Evolutionary conservation across 2,888 invertebrate species (phyloP), one percentile per base, ranked within the genome.

Genomic region (Epirrhoe alternata): DNA sequence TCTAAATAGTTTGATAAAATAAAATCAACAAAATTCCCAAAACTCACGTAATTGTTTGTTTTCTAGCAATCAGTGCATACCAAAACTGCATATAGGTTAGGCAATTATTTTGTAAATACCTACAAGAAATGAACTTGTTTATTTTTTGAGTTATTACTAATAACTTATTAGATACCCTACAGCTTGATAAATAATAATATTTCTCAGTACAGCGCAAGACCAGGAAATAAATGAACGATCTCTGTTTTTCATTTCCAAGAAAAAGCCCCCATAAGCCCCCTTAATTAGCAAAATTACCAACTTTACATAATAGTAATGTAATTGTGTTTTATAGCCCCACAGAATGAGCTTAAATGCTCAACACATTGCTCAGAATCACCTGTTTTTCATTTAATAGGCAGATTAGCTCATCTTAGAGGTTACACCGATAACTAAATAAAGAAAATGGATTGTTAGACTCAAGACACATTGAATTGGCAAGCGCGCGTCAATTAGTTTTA

Each of bases 351-450:
- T 60, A 67, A 67, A 58, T 33, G 59, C 52, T 56, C 56, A 67
- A 67, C 63, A 67, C 67, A 66, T 62, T 62, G 66, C 66, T 62
- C 56, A 60, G 56, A 73, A 68, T 74, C 79, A 81, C 80, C 77
- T 81, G 80, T 71, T 74, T 73, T 74, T 71, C 79, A 75, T 78
- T 24, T 74, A 72, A 77, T 76, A 75, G 57, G 12, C 38, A 42
- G 38, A 12, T 12, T 12, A 3, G 4, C 38, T 12, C 38, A 42
- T 42, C 2, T 12, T 12, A 42, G 5, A 12, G 12, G 38, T 12
- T 5, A 12, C 38, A 42, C 4, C 12, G 4, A 42, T 12, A 42
- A 10, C 12, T 42, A 5, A 8, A 12, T 12, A 42, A 42, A 12
- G 2, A 42, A 12, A 5, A 7, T 33, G 6, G 33, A n/a, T n/a